Evolutionary conservation across 2,113 vertebrate species (phyloP).

Genomic region (Garra rufa): DNA sequence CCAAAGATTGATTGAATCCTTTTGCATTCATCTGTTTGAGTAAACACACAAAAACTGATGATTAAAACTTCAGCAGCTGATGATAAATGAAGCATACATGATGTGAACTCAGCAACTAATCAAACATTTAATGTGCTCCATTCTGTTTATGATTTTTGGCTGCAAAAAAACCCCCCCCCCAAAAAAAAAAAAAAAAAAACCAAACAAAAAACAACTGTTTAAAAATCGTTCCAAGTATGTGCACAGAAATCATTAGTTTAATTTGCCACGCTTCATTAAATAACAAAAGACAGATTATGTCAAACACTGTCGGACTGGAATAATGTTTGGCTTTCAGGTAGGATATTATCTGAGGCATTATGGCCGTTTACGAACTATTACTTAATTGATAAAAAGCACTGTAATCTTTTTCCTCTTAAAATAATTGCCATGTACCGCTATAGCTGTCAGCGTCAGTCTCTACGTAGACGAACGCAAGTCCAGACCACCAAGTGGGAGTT

Average conservation of each 20-base stretch:
- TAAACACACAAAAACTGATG: slow-evolving; percentile 15
- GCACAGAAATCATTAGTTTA: slow-evolving; percentile 26
- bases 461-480: slow-evolving; percentile 7
- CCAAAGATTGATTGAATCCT: background rate
- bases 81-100: background rate
- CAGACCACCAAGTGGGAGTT: slow-evolving; percentile 44
- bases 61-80: slow-evolving; percentile 4
- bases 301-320: slow-evolving; percentile 16
- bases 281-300: slow-evolving; percentile 17
- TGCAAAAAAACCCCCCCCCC: no score
- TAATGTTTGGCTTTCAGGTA: slow-evolving; percentile 5
- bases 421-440: slow-evolving; percentile 47
- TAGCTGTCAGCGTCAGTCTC: background rate
- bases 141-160: slow-evolving; percentile 1
- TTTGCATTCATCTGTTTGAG: background rate
- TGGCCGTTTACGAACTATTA: background rate
- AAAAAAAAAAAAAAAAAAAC: background rate
- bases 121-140: slow-evolving; percentile 30
- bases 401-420: slow-evolving; percentile 30
- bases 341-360: slow-evolving; percentile 21
- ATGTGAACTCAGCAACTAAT: slow-evolving; percentile 7
- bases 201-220: no score
- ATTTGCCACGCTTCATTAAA: slow-evolving; percentile 23
- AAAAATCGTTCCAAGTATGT: background rate
- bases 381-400: slow-evolving; percentile 34